phyloP scores from a whole-genome alignment of 2,888 invertebrate species.

The Caenorhabditis imperialis region DNA sequence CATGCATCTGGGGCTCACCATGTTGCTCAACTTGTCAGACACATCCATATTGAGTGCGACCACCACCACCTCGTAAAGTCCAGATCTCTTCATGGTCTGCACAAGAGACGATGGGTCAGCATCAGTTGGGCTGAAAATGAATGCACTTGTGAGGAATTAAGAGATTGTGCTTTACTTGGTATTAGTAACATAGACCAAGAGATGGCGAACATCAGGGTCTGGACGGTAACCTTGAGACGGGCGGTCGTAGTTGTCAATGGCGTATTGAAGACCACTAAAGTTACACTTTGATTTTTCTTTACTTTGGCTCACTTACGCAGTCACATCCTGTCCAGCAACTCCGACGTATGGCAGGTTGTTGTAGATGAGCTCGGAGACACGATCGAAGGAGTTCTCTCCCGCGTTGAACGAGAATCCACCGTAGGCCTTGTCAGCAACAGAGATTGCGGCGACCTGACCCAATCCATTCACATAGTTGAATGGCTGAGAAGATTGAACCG shows the following conservation, averaged over 20 bases:
- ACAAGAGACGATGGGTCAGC: constrained; percentile 60
- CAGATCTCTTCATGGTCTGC: constrained; percentile 49
- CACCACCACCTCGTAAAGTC: constrained; percentile 62
- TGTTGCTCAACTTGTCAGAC: constrained; percentile 31
- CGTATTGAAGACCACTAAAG: constrained; percentile 58
- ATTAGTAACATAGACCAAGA: constrained; percentile 68
- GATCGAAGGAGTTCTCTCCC: constrained; percentile 41
- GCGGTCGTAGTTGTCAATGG: constrained; percentile 43
- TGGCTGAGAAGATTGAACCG: constrained; percentile 29
- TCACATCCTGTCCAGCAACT: constrained; percentile 57
- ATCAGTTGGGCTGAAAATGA: constrained; percentile 63
- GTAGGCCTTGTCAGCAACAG: constrained; percentile 47
- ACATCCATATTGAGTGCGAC: constrained; percentile 55
- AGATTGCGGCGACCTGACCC: constrained; percentile 52
- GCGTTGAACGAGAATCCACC: constrained; percentile 60
- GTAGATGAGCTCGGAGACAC: constrained; percentile 34
- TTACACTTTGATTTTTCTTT: neutral
- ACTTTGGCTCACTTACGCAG: constrained; percentile 26
- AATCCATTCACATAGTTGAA: constrained; percentile 31
- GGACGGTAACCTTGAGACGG: constrained; percentile 60
- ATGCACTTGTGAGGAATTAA: neutral
- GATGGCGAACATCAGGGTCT: constrained; percentile 56
- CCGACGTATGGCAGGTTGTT: constrained; percentile 39
- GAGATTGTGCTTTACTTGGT: constrained; percentile 46
- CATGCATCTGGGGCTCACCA: constrained; percentile 54